These are phyloP conservation scores for Galeopsomyia nigrocyanea DNA, from an alignment of 2,888 invertebrate genomes.

Conservation along the genomic window DNA sequence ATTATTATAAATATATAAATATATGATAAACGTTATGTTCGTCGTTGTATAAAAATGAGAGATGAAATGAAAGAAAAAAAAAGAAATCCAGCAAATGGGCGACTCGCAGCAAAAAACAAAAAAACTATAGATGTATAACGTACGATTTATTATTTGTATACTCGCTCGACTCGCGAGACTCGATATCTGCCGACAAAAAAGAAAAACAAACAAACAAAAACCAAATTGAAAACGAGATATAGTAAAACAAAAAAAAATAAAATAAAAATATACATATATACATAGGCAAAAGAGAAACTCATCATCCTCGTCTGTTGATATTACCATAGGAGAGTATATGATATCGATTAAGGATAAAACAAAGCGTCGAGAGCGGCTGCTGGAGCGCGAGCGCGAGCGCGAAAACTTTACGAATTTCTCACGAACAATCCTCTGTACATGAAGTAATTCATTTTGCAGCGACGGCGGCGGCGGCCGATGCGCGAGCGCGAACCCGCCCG, in stretches of 20 bases:
- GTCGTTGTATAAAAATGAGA: constrained; percentile 16
- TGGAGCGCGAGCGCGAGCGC: no score
- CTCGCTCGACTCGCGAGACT: constrained; percentile 25
- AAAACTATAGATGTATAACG: constrained; percentile 31
- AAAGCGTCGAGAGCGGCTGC: no score
- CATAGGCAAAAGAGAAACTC: constrained; percentile 4
- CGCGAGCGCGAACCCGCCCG: no score
- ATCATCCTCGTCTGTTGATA: constrained; percentile 23
- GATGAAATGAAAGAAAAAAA: no score
- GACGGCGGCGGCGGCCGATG: no score
- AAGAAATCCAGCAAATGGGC: no score
- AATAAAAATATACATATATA: not conserved
- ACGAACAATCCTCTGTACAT: no score
- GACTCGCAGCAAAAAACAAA: constrained; percentile 18
- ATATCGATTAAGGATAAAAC: no score
- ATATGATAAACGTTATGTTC: constrained; percentile 44
- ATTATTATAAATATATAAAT: constrained; percentile 40
- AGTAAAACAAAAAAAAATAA: not conserved
- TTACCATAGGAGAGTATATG: not conserved
- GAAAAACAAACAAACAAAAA: not conserved
- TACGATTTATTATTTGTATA: constrained; percentile 37
- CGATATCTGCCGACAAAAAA: constrained; percentile 33
- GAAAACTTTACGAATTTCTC: no score
- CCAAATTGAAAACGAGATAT: not conserved
- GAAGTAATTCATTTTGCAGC: no score